These are phyloP conservation scores for Microtus richardsoni DNA, from an alignment of 2,113 vertebrate genomes.

Conservation along the genomic window DNA sequence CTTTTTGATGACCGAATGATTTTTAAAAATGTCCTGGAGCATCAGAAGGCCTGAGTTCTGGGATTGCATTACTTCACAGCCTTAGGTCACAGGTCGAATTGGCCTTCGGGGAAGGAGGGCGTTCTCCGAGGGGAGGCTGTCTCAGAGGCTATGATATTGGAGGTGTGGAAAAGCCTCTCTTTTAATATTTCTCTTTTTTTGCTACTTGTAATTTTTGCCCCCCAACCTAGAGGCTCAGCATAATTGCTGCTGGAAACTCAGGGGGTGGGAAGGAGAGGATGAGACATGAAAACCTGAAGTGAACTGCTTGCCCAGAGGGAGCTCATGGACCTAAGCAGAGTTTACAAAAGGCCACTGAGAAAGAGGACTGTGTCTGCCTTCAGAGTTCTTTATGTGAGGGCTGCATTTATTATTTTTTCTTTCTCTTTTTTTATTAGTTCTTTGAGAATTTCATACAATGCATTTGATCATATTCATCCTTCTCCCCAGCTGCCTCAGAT, in stretches of 20 bases:
- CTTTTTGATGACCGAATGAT: slow-evolving; percentile 72
- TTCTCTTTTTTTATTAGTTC: neutral
- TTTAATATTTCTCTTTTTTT: neutral
- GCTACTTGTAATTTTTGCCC: neutral
- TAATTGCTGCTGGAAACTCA: neutral
- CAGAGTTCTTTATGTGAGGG: neutral
- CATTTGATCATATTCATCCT: neutral
- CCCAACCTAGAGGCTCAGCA: neutral
- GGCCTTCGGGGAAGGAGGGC: neutral
- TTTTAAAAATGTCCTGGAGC: slow-evolving; percentile 66
- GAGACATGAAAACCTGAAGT: slow-evolving; percentile 24
- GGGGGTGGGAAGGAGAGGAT: neutral
- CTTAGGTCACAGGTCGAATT: slow-evolving; percentile 8
- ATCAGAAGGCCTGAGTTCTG: slow-evolving; percentile 49
- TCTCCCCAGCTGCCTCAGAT: neutral
- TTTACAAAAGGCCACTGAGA: neutral
- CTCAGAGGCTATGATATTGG: neutral
- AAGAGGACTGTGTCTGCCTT: neutral
- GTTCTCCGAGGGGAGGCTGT: neutral
- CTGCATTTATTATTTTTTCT: neutral
- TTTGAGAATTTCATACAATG: neutral
- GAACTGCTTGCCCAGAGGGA: neutral
- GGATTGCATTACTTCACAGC: slow-evolving; percentile 49
- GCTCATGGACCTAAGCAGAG: neutral
- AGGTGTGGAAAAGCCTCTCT: neutral